Evolutionary conservation across 2,888 invertebrate genomes (phyloP).

Genomic region (Epinotia ramella): DNA sequence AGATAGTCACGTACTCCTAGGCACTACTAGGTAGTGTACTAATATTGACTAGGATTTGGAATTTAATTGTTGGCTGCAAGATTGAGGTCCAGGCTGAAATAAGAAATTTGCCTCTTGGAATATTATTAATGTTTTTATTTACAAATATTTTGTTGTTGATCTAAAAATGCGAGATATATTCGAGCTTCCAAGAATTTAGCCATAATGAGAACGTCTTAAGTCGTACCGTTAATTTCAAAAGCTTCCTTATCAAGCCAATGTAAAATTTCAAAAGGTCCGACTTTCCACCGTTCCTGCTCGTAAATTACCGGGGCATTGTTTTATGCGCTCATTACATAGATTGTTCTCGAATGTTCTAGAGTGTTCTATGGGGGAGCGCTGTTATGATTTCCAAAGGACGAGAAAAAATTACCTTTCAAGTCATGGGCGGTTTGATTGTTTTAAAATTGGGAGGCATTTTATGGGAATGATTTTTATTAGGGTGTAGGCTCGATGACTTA

Average conservation of each 20-base stretch:
- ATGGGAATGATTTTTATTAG: constrained; percentile 33
- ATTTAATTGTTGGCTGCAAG: background rate
- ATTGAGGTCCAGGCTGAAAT: background rate
- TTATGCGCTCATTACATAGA: constrained; percentile 78
- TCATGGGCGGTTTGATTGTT: constrained; percentile 51
- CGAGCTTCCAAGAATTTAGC: background rate
- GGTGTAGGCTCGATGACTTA: constrained; percentile 25
- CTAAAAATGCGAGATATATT: background rate
- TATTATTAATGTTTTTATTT: too few relatives aligned
- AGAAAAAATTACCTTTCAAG: constrained; percentile 51
- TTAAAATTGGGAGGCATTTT: constrained; percentile 48
- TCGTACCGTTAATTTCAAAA: constrained; percentile 69
- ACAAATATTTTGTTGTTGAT: background rate
- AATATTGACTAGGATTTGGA: background rate
- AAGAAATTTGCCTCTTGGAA: background rate
- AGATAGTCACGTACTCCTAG: background rate
- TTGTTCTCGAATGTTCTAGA: constrained; percentile 70
- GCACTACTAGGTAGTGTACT: too few relatives aligned
- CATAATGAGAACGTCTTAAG: constrained; percentile 53
- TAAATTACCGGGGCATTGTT: constrained; percentile 78
- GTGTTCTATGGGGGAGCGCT: constrained; percentile 56
- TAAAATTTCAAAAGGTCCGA: constrained; percentile 65
- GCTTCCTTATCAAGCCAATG: constrained; percentile 63
- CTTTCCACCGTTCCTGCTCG: constrained; percentile 59
- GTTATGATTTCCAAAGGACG: constrained; percentile 64